Base-by-base conservation (phyloP, 2,113 vertebrate genomes). In the Catharus fuscescens region DNA sequence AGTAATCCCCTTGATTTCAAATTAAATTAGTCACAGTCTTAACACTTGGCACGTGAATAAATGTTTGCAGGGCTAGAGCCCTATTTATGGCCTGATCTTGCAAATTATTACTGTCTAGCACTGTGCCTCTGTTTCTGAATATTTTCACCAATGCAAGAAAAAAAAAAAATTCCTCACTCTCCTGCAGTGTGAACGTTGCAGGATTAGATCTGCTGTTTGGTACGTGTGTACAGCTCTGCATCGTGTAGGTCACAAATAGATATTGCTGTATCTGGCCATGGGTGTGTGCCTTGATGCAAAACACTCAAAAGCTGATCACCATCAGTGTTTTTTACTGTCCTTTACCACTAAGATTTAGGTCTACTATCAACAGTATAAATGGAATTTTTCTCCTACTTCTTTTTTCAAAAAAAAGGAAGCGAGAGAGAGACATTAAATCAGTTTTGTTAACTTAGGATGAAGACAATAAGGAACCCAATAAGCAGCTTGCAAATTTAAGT, bases 1-100 rank as follows among this genome's bases (percentile, higher is more conserved):
- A 96, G 92, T 96, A 97, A 96, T 96, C 87, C 76, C 85, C 90
- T 90, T 74, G 90, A 95, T 95, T 96, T 95, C 94, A 89, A 95
- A 93, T 93, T 95, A 92, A 85, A 91, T 96, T 96, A 96, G 95
- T 95, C 96, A 96, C 85, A 96, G 93, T 42, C 88, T 92, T 94
- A 95, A 95, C 90, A 82, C 76, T 95, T 95, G 92, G 94, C 94
- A 97, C 88, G 85, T 96, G 95, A 95, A 92, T 76, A 88, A 86
- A 70, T 93, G 87, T 93, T 97, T 94, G 89, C 81, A 77, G 87
- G 93, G 93, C 12, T 59, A 95, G 92, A 82, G 87, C 72, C 95
- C 92, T 96, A 88, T 96, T 97, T 95, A 78, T 80, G 94, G 94
- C 93, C 96, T 45, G 71, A 95, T 96, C 85, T 90, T 90, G 81